Conservation (phyloP, 2,888 invertebrate species). For the Pyrgus malvae region DNA sequence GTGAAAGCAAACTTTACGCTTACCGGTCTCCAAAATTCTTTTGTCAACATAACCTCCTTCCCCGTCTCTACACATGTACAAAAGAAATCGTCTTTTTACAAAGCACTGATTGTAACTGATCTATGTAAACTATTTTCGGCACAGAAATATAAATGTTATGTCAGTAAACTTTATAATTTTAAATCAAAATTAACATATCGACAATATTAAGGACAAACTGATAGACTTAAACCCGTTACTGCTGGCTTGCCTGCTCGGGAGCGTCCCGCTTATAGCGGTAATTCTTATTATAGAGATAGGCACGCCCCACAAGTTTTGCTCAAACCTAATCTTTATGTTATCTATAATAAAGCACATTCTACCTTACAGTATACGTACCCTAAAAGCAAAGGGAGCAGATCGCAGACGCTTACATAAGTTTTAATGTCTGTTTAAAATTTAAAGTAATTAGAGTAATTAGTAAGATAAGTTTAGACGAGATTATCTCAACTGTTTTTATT, state of each 20-base stretch:
- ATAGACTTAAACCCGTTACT: no score
- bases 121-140: neutral
- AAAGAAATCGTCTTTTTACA: neutral
- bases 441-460: constrained; percentile 21
- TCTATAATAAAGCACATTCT: constrained; percentile 13
- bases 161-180: neutral
- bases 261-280: constrained; percentile 60
- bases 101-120: neutral
- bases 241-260: constrained; percentile 39
- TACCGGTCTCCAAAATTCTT: constrained; percentile 54
- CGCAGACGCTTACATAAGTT: constrained; percentile 1
- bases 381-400: neutral
- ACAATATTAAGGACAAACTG: no score
- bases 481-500: constrained; percentile 36
- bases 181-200: no score
- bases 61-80: neutral
- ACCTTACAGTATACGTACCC: neutral
- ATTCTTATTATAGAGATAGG: constrained; percentile 60
- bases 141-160: neutral
- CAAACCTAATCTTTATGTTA: constrained; percentile 28
- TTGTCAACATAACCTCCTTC: constrained; percentile 72
- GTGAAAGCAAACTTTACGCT: constrained; percentile 41
- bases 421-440: constrained; percentile 7
- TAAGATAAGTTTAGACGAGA: constrained; percentile 11
- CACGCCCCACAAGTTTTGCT: constrained; percentile 36